Conservation (phyloP, 2,888 invertebrate genomes). For the Cephus pygmeus region DNA sequence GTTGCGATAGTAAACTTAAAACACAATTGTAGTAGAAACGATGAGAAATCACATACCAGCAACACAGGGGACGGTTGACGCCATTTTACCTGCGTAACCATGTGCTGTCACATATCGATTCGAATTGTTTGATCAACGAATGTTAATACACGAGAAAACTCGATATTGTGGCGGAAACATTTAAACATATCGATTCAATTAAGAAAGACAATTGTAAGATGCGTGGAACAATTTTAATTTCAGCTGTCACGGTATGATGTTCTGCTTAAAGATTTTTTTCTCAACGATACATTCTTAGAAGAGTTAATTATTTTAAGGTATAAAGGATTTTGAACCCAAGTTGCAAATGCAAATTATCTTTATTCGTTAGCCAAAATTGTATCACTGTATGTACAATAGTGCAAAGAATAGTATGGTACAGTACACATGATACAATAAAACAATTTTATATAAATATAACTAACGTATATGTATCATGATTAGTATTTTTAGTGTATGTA, state of each 20-base stretch:
- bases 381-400: not conserved
- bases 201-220: not conserved
- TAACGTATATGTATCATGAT: no score
- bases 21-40: conserved; percentile 1
- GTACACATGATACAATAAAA: not conserved
- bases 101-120: conserved; percentile 42
- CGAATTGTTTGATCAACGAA: not conserved
- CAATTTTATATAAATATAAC: not conserved
- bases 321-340: not conserved
- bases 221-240: not conserved
- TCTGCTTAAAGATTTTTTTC: not conserved
- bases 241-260: not conserved
- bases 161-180: not conserved
- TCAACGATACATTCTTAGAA: no score
- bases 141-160: not conserved
- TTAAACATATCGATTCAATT: not conserved
- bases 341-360: not conserved
- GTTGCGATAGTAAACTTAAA: not conserved
- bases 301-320: not conserved
- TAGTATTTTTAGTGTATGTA: no score
- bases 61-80: conserved; percentile 63
- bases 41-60: conserved; percentile 59
- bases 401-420: not conserved
- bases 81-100: conserved; percentile 63
- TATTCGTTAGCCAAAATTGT: not conserved